Base-by-base conservation (phyloP, 2,113 vertebrate species). In the Scolopax mira region DNA sequence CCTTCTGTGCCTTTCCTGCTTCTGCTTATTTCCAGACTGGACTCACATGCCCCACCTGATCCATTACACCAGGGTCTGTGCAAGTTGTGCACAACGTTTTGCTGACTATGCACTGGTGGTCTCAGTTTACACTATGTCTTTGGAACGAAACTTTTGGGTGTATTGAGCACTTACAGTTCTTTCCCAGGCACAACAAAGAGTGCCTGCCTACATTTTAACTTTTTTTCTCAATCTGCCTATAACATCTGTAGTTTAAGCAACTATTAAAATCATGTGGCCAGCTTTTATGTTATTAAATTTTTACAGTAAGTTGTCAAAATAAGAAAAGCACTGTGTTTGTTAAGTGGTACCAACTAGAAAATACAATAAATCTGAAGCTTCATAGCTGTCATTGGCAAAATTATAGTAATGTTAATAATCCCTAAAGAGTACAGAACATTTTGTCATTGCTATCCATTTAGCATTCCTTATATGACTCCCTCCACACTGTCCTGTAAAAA, bases 261-360 rank as follows among this genome's bases (percentile, higher is more conserved):
- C 30, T 49, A 13, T 60, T 84, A 67, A 78, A 94, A 48, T 78
- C 15, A 28, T 11, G 13, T 66, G 11, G 17, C 11, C 55, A 72
- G 24, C 28, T 92, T 90, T 69, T 55, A 37, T 64, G 21, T 39
- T 73, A 30, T 60, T 70, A 58, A 86, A 60, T 25, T 78, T 74
- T 41, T 54, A 79, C 52, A 51, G 6, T 70, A 83, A 85, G 33
- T 88, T 81, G n/a, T 67, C 42, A 75, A 94, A 90, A n/a, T 28
- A 86, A 79, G 46, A 62, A 77, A 84, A 92, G 7, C 9, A 24
- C 11, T 86, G 67, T 30, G 37, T 73, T 90, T n/a, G 17, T 31
- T 92, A 77, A 78, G 31, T 7, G 5, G 60, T 69, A 52, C 58
- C 86, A 58, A 69, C n/a, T 21, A 80, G 64, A 79, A 90, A 75